Base-by-base conservation (phyloP, 2,113 vertebrate species). In the Chelonoidis abingdonii region DNA sequence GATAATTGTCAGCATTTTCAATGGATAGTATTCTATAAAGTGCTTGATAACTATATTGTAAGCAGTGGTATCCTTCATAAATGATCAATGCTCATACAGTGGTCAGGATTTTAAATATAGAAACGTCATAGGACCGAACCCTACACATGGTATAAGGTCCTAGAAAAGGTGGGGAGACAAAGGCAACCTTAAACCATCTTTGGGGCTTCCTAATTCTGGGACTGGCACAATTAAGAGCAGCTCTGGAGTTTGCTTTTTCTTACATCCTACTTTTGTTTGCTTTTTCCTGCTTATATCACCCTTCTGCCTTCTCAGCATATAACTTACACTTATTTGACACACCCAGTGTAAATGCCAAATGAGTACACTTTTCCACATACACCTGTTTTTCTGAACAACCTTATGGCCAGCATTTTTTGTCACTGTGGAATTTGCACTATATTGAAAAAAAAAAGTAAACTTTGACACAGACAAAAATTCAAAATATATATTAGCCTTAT, bases 1-100 rank as follows among this genome's bases (percentile, higher is more conserved):
- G 93, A 95, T 93, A 88, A 84, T 97, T 97, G 94, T 94, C 82
- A 69, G 57, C 89, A 86, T 96, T 97, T 97, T 88, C 16, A 95
- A 91, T 87, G 84, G 78, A 84, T 35, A 47, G 35, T 95, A 80
- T 96, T 94, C 96, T 90, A 90, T 90, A 93, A 57, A 69, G 65
- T n/a, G 17, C 83, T 89, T 89, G 75, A 49, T 86, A 38, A 49
- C 41, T 69, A 35, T 38, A 79, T 54, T 95, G n/a, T 89, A 75
- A 95, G 94, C 93, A 93, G 89, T 94, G 88, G 54, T 69, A 17
- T 84, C 62, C 88, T 95, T 88, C 59, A 25, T 76, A 93, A 81
- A 31, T 31, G 92, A 96, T 88, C 80, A 88, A 44, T 62, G 47
- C 44, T 91, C 86, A 96, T 87, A 90, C 92, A 93, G 84, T 79